Evolutionary conservation across 1,140 invertebrate species (phyloP).

Genomic region (Nixonia krombeini): DNA sequence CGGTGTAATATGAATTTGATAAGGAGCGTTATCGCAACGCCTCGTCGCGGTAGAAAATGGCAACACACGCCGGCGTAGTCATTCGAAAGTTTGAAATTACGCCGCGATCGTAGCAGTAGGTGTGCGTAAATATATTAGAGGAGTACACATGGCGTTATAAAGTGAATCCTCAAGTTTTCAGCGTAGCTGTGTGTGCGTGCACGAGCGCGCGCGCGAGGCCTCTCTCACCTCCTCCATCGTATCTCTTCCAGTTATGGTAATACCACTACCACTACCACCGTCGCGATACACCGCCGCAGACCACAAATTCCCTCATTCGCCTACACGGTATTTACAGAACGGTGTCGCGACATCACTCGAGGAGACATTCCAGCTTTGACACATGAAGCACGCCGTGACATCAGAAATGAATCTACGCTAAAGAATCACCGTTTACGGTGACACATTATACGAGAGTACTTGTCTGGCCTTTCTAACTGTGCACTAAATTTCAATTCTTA

Average conservation of each 20-base stretch:
- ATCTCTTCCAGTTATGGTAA: slow-evolving; percentile 10
- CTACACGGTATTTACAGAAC: slow-evolving; percentile 10
- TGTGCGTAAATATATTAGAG: slow-evolving; percentile 15
- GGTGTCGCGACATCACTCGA: slow-evolving; percentile 11
- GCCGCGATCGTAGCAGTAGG: background rate
- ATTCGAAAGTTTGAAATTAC: slow-evolving; percentile 7
- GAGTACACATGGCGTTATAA: slow-evolving; percentile 4
- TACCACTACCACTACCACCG: slow-evolving; percentile 6
- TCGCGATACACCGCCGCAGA: slow-evolving; percentile 9
- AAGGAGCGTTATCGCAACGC: too few relatives aligned
- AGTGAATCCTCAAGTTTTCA: slow-evolving; percentile 13
- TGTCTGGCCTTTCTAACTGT: too few relatives aligned
- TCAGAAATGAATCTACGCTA: slow-evolving; percentile 1
- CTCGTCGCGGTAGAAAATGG: background rate
- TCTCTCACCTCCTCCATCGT: slow-evolving; percentile 3
- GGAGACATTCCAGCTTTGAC: slow-evolving; percentile 15
- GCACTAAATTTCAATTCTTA: too few relatives aligned
- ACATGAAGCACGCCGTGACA: slow-evolving; percentile 7
- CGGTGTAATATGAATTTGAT: too few relatives aligned
- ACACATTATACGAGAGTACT: background rate
- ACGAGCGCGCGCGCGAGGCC: too few relatives aligned
- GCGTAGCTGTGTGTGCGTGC: slow-evolving; percentile 2
- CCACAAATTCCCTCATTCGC: slow-evolving; percentile 14
- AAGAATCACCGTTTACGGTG: background rate
- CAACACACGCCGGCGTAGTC: background rate